Base-by-base conservation (phyloP, 1,140 invertebrate genomes). In the Arctopsyche grandis region DNA sequence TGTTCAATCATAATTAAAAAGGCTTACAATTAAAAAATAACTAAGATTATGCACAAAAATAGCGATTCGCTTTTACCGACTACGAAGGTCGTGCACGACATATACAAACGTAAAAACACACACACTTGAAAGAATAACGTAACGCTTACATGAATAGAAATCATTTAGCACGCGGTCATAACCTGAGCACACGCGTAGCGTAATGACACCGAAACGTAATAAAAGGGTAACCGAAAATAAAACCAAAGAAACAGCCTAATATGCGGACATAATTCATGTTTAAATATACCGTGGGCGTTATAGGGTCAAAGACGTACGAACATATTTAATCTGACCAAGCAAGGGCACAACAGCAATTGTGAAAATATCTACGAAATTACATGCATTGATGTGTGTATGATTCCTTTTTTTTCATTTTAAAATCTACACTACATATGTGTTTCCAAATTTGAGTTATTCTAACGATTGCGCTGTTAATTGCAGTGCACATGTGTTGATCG, bases 71-170 rank as follows among this genome's bases (percentile, higher is more conserved):
- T 66, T 66, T 66, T 66, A 66, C 63, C 63, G 63, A 19, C 63
- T 21, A 19, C 63, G 63, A 66, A 66, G 63, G 63, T 66, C 63
- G 63, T 60, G 21, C 58, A 60, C 21, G 58, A 60, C 58, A 60
- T 22, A 60, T 19, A n/a, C n/a, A n/a, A n/a, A n/a, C n/a, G n/a
- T n/a, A n/a, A 60, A 60, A 7, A 21, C 16, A 66, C 19, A 12
- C 12, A 60, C 21, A 21, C n/a, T n/a, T n/a, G n/a, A n/a, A n/a
- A n/a, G 58, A 66, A 9, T 66, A 60, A 66, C 63, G 63, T 66
- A 66, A 66, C 63, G 21, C 63, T 66, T 66, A 66, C 63, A 22
- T 66, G 63, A 66, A 66, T 66, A 66, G 63, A 66, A 26, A 66
- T 66, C 63, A 22, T 66, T 66, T 66, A 66, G 14, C 63, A 52